Percentiles rank a stretch among this genome's conserved stretches.
These are phyloP conservation scores for Herpetotheres cachinnans DNA, from an alignment of 2,113 vertebrate species.

Conservation along the genomic window DNA sequence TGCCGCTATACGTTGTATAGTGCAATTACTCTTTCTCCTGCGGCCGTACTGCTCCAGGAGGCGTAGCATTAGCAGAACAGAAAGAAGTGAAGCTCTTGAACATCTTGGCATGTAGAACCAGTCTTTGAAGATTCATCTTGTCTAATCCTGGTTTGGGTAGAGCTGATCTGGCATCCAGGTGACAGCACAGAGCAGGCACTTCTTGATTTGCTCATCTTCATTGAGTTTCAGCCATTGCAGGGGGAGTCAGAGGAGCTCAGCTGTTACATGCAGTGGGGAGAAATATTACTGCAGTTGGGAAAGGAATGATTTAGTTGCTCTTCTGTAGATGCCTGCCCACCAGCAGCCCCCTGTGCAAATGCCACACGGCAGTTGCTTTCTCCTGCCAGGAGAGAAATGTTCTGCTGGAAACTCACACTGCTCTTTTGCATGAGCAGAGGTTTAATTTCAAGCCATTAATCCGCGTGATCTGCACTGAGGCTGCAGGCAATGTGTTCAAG, in stretches of 20 bases:
- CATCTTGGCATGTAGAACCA: background rate
- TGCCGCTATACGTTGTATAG: fast-evolving
- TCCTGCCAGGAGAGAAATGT: background rate
- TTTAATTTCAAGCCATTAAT: background rate
- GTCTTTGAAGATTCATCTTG: background rate
- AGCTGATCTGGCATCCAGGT: background rate
- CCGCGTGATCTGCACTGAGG: background rate
- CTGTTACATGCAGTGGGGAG: background rate
- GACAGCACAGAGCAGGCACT: background rate
- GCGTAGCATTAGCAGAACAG: background rate
- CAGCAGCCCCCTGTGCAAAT: background rate
- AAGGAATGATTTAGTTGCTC: background rate
- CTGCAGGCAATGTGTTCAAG: background rate
- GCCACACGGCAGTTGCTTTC: background rate
- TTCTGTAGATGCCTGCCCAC: background rate
- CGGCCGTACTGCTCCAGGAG: background rate
- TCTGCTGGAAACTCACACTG: background rate
- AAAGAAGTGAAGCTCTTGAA: background rate
- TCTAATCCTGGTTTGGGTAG: background rate
- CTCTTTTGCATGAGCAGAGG: background rate
- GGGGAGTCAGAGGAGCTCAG: background rate
- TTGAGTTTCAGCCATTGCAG: background rate
- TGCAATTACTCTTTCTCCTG: background rate
- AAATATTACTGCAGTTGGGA: background rate
- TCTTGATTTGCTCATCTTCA: background rate